Conservation (phyloP, 2,797 vertebrate species). For the Platalea minor region DNA sequence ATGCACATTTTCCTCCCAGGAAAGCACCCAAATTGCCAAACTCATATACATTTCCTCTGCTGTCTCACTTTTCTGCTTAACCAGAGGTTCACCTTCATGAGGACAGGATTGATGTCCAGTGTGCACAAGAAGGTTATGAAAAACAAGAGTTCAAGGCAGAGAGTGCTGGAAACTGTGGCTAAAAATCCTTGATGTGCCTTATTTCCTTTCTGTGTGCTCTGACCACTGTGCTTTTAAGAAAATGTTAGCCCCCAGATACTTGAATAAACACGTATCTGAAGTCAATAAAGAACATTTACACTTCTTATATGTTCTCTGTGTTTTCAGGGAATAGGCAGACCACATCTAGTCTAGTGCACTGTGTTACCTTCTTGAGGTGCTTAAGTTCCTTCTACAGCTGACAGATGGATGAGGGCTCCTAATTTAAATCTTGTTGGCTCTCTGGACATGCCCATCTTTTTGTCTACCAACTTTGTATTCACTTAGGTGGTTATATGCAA, state of each 20-base stretch:
- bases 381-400: not conserved
- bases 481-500: not conserved
- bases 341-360: not conserved
- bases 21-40: not conserved
- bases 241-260: not conserved
- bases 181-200: not conserved
- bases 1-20: not conserved
- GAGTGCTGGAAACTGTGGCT: not conserved
- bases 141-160: not conserved
- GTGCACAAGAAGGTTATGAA: not conserved
- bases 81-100: not conserved
- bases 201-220: not conserved
- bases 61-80: not conserved
- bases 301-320: not conserved
- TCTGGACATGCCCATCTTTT: not conserved
- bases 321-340: not conserved
- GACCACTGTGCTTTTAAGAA: not conserved
- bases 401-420: not conserved
- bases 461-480: not conserved
- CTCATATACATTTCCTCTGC: not conserved
- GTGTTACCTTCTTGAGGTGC: not conserved
- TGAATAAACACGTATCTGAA: not conserved
- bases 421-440: not conserved
- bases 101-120: not conserved
- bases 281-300: not conserved